Base-by-base conservation (phyloP, 2,888 invertebrate species). In the Chymomyza amoena region DNA sequence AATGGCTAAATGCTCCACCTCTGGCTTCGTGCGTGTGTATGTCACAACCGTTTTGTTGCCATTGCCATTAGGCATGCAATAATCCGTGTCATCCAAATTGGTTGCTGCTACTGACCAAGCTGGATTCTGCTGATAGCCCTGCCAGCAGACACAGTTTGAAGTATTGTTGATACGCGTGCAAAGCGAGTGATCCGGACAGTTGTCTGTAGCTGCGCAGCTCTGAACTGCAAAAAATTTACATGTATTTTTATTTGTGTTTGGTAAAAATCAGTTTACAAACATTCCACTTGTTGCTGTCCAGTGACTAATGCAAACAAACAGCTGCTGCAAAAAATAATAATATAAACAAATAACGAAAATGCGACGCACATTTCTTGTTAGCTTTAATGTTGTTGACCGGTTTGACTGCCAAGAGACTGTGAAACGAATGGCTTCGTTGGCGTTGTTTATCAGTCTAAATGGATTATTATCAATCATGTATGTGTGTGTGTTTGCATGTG, bases 61-160 rank as follows among this genome's bases (percentile, higher is more conserved):
- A 3, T 50, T 18, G 3, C 59, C 65, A 4, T 10, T 45, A 3
- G 56, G 52, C 2, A 15, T 5, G 25, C 78, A 79, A 68, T 79
- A 79, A 0, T 73, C 72, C 18, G 64, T 16, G 7, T 62, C 65
- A 1, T 13, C 36, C 18, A 0, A 67, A 15, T 70, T 61, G 7
- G 39, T 7, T 2, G 3, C n/a, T 0, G 51, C 61, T 6, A 51
- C 3, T 16, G 56, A 16, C 84, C 86, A 84, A 4, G 75, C 71
- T 0, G 72, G 60, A 75, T 85, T 81, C 6, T 74, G 69, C 63
- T 78, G 54, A 64, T 68, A 85, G 15, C 74, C 75, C 45, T 78
- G 77, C 66, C 75, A 68, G 66, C 85, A 86, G 18, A 85, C 50
- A 51, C 87, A 87, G 15, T 51, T 57, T 0, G 68, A 59, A 18